Evolutionary conservation across 2,888 invertebrate genomes (phyloP), one percentile per base, ranked within the genome.

Genomic region (Orchestes rusci): DNA sequence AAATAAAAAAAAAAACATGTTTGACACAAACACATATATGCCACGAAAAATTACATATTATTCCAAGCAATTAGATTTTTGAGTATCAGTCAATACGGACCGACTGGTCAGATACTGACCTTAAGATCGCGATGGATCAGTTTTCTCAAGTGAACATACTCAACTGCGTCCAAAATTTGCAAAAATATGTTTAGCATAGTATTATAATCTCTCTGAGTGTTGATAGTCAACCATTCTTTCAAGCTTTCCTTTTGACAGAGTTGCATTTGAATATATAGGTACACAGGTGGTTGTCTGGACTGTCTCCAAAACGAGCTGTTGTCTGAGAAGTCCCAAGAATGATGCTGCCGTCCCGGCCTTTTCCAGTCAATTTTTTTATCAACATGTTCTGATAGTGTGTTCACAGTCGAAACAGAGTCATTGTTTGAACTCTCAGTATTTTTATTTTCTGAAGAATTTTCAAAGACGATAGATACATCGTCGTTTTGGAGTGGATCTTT

Each of bases 231-330:
- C 97, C 96, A 97, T 59, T 95, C 92, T 60, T 87, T 84, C 28
- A 99, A 72, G 52, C 90, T 94, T 59, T 90, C 84, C 59, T 83
- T 80, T 40, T 80, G 79, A 60, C 96, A 97, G 50, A 97, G 70
- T 69, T 97, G 94, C 96, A 97, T 97, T 72, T 97, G 96, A 65
- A 97, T 97, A 65, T 92, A 96, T 12, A 97, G 75, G 66, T 84
- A 91, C 62, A 84, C 79, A 17, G 59, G 60, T 7, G 59, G 46
- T 3, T 46, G 40, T 31, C 13, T 37, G 1, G 42, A n/a, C 4
- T 15, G 16, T 4, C 44, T 15, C 12, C 35, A 23, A 7, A 53
- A 44, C 29, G 47, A 23, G 16, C 54, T 56, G 36, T 50, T 59
- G 18, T 56, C 57, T 29, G 33, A 33, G 34, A 65, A 45, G 39